Conservation (phyloP, 1,140 invertebrate genomes). For the Leguminivora glycinivorella region DNA sequence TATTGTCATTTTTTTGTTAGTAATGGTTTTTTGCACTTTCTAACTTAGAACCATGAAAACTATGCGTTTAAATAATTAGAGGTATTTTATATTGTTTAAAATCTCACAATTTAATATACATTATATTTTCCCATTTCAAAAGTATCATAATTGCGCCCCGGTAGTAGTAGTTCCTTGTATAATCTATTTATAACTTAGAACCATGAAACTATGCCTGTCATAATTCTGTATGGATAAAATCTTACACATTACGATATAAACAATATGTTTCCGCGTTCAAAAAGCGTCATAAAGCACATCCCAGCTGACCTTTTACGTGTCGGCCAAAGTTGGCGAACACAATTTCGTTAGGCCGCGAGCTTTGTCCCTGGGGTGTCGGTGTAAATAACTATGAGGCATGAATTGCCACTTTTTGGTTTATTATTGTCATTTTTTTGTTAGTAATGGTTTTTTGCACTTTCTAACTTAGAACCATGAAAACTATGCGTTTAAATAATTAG, state of each 20-base stretch:
- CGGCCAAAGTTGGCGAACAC: slow-evolving; percentile 20
- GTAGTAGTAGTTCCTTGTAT: no score
- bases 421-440: neutral
- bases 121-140: no score
- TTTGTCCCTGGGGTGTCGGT: slow-evolving; percentile 8
- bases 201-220: no score
- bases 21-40: neutral
- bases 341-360: slow-evolving; percentile 22
- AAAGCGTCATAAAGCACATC: slow-evolving; percentile 3
- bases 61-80: no score
- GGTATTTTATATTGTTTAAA: no score
- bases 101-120: no score
- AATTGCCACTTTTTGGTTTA: neutral
- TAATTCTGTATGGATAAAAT: no score
- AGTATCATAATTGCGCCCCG: no score
- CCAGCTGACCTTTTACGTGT: slow-evolving; percentile 22
- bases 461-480: no score
- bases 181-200: neutral
- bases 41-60: neutral
- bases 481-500: no score
- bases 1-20: neutral
- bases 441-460: neutral
- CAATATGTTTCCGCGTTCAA: no score
- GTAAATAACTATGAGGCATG: slow-evolving; percentile 5
- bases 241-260: no score